phyloP scores from a whole-genome alignment of 2,797 vertebrate genomes.

The Linurgus olivaceus region DNA sequence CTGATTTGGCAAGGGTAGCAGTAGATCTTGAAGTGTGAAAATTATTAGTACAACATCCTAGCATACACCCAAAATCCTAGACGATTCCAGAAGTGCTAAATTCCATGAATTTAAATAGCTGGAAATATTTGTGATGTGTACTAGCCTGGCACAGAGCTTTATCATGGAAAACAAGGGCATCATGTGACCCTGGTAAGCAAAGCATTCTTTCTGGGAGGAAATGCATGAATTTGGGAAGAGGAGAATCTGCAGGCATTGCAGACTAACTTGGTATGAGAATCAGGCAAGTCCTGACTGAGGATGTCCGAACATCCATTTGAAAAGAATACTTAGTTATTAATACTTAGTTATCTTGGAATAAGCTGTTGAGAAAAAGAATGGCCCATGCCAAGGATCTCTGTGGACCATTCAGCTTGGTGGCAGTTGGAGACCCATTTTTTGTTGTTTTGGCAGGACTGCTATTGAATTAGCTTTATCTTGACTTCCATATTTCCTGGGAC shows the following conservation, averaged over 20 bases:
- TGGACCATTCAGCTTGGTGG: not conserved
- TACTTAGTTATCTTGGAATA: not conserved
- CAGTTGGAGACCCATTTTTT: not conserved
- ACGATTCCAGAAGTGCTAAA: not conserved
- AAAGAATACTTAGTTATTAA: not conserved
- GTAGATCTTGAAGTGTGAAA: not conserved
- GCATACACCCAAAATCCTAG: not conserved
- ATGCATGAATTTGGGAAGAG: not conserved
- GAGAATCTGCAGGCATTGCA: not conserved
- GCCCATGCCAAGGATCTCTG: not conserved
- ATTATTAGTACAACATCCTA: not conserved
- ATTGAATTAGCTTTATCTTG: not conserved
- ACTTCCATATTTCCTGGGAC: not conserved
- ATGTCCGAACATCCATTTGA: not conserved
- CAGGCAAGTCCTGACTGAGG: not conserved
- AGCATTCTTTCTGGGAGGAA: not conserved
- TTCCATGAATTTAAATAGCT: not conserved
- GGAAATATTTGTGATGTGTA: not conserved
- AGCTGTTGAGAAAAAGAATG: not conserved
- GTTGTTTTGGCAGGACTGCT: not conserved
- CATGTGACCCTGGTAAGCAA: not conserved
- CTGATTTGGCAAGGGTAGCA: not conserved
- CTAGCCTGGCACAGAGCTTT: not conserved
- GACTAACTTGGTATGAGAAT: not conserved
- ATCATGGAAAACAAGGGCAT: not conserved